Base-by-base conservation (phyloP, 2,888 invertebrate genomes). In the Temnothorax ravouxi region DNA sequence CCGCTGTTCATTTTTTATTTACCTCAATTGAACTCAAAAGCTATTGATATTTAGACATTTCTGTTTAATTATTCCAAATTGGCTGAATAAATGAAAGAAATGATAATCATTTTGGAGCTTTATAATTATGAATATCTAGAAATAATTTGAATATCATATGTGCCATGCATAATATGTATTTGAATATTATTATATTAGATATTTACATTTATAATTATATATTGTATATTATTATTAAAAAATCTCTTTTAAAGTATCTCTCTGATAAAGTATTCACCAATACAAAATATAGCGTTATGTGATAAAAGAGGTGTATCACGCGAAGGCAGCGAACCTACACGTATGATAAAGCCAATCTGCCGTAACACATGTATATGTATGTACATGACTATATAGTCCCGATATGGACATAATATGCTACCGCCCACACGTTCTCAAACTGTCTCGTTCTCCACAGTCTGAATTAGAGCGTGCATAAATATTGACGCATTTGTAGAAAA, bases 301-400 rank as follows among this genome's bases (percentile, higher is more conserved):
- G 18, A 15, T 13, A 18, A 59, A 9, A 44, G n/a, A 18, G 13
- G 9, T 21, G 44, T 47, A 71, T 59, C 18, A 34, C 34, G 38
- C 34, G 38, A 80, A 72, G 59, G 72, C 59, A 59, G 56, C 25
- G 5, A 72, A 71, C 8, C 25, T n/a, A 79, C 59, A 56, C 44
- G n/a, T 34, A 72, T 47, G 79, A 80, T 80, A 80, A 72, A 72
- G 72, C 13, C 59, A 79, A 79, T 79, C 71, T 79, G 34, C 18
- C 18, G 15, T 71, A 54, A 59, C 21, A 59, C 21, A 47, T 25
- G 11, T 34, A 59, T 21, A 47, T 25, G 29, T 21, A 47, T 25
- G 29, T 29, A 56, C 29, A 25, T 52, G 13, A 71, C 47, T 25
- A 34, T 18, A 64, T 52, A 21, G 59, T 72, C 18, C 21, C 47